Base-by-base conservation (phyloP, 53 echinoderm and acorn worm genomes). In the Hippasteria phrygiana region DNA sequence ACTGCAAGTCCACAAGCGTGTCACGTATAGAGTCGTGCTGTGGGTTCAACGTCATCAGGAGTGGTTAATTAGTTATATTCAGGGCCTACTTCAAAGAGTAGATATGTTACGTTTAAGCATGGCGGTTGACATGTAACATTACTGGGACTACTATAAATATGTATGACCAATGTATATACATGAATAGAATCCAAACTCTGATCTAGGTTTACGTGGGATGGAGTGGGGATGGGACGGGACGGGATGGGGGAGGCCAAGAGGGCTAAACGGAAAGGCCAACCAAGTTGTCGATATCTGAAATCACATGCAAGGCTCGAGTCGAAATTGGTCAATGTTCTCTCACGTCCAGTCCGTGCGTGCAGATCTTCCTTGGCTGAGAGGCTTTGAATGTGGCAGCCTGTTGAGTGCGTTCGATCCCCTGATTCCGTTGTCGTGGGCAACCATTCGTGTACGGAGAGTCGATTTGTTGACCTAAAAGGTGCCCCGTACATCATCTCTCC, bases 341-440 rank as follows among this genome's bases (percentile, higher is more conserved):
- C 8, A 13, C 8, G 0, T 59, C 59, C 26, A 59, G 59, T 59
- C 59, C 59, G 59, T 59, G 59, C 20, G 2, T 59, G 59, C n/a
- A n/a, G 3, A 3, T 22, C 24, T 24, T 26, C n/a, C 1, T 59
- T 20, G 59, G 26, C n/a, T 18, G 8, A n/a, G n/a, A 1, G 59
- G 59, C 59, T 24, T 8, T 24, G 4, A 18, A 26, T 20, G 26
- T 26, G 2, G n/a, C 59, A 20, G 67, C 67, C 67, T 35, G 67
- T 66, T 66, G 67, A 66, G 67, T 66, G 67, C 67, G 67, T 35
- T 35, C 67, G 67, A 59, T 66, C 34, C n/a, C 7, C 67, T 35
- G 67, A 16, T 35, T 66, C 67, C 67, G 67, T 66, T 66, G 36
- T 31, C 32, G 9, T 3, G 10, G 36, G 13, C 67, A 36, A 66